These are phyloP conservation scores for Sitta europaea DNA, from an alignment of 2,113 vertebrate species.

Conservation along the genomic window DNA sequence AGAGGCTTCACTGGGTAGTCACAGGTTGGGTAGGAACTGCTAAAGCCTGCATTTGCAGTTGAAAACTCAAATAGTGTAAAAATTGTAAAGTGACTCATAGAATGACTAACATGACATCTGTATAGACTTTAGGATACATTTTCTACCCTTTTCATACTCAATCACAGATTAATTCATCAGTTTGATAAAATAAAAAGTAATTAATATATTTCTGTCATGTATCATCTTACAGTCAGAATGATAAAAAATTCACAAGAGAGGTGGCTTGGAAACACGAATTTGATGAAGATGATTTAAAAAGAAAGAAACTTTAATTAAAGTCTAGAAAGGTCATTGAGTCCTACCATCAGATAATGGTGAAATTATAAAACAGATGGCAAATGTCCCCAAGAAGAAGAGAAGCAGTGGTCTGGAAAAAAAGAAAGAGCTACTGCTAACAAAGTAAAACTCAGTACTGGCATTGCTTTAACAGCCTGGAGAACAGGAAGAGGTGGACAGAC, in stretches of 20 bases:
- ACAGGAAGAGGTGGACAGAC: background rate
- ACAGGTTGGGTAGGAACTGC: background rate
- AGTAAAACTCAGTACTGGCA: constrained; percentile 1
- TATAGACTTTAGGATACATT: constrained; percentile 19
- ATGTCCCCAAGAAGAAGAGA: constrained; percentile 55
- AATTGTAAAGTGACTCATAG: background rate
- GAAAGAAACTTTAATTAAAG: constrained; percentile 75
- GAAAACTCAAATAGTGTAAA: constrained; percentile 17
- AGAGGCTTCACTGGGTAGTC: background rate
- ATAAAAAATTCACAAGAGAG: constrained; percentile 63
- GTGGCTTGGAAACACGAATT: constrained; percentile 60
- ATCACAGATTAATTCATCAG: constrained; percentile 48
- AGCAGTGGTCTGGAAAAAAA: constrained; percentile 45
- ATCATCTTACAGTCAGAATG: constrained; percentile 46
- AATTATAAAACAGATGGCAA: constrained; percentile 68
- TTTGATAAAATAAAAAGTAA: constrained; percentile 60
- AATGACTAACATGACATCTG: constrained; percentile 19
- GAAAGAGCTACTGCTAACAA: background rate
- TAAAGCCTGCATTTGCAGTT: background rate
- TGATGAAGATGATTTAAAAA: constrained; percentile 67
- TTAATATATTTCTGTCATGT: constrained; percentile 59
- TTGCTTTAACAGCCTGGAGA: background rate
- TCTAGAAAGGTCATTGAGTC: constrained; percentile 67
- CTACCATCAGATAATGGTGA: constrained; percentile 61
- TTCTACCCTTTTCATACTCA: constrained; percentile 37